Conservation (phyloP, 2,888 invertebrate genomes). For the Trichogramma evanescens region DNA sequence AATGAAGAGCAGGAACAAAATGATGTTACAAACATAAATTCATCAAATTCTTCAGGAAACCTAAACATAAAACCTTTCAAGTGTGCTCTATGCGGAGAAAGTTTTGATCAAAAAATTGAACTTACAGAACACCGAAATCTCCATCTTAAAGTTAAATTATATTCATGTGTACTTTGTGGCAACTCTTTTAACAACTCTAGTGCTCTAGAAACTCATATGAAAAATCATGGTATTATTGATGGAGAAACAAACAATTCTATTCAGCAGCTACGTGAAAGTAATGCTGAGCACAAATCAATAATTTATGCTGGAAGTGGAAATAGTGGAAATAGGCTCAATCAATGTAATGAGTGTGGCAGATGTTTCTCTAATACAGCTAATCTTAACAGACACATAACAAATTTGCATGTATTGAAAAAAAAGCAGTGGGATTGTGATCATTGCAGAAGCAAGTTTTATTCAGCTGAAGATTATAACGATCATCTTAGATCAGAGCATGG, state of each 20-base stretch:
- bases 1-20: neutral
- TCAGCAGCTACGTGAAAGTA: slow-evolving; percentile 13
- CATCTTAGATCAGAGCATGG: slow-evolving; percentile 56
- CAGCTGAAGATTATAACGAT: slow-evolving; percentile 55
- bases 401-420: slow-evolving; percentile 32
- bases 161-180: slow-evolving; percentile 55
- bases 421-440: slow-evolving; percentile 54
- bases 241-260: slow-evolving; percentile 26
- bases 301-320: slow-evolving; percentile 25
- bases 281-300: slow-evolving; percentile 11
- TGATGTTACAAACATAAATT: neutral
- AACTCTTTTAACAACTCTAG: slow-evolving; percentile 60
- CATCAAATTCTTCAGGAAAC: slow-evolving; percentile 1
- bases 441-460: slow-evolving; percentile 57
- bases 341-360: slow-evolving; percentile 56
- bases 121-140: slow-evolving; percentile 61
- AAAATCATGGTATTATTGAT: slow-evolving; percentile 38
- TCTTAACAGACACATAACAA: slow-evolving; percentile 37
- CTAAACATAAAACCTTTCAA: slow-evolving; percentile 30
- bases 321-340: slow-evolving; percentile 31
- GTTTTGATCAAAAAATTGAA: slow-evolving; percentile 56
- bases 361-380: slow-evolving; percentile 49
- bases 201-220: slow-evolving; percentile 41
- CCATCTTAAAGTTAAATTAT: slow-evolving; percentile 61
- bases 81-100: slow-evolving; percentile 59